phyloP scores from a whole-genome alignment of 2,113 vertebrate genomes.

The Hypocryptadius cinnamomeus region DNA sequence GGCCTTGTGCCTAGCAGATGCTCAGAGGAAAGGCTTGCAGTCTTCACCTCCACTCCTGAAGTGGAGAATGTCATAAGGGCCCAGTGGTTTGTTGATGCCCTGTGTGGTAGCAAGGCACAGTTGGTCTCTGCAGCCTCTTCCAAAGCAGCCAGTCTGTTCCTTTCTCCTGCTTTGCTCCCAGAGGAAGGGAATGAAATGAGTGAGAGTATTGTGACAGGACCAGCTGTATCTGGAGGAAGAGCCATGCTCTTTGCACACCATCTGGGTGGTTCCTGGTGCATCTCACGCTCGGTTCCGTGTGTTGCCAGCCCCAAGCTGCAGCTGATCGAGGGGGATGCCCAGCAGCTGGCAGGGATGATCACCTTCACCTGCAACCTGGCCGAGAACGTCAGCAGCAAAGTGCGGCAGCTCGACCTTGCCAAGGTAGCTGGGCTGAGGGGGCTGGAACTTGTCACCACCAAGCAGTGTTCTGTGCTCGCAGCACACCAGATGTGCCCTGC shows the following conservation, averaged over 20 bases:
- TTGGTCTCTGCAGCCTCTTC: not conserved
- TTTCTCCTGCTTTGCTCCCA: not conserved
- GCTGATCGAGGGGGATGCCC: conserved; percentile 92
- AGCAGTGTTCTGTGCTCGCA: not conserved
- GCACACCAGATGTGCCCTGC: not conserved
- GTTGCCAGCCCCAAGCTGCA: conserved; percentile 86
- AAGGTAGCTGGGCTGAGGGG: conserved; percentile 71
- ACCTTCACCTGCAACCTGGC: conserved; percentile 95
- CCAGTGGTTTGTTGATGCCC: accelerated
- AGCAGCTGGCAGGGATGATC: conserved; percentile 94
- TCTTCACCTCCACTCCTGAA: not conserved
- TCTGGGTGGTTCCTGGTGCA: accelerated
- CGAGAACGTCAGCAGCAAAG: conserved; percentile 96
- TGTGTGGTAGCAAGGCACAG: not conserved
- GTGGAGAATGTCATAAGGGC: not conserved
- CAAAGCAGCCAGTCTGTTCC: not conserved
- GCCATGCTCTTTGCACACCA: not conserved
- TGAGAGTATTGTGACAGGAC: not conserved
- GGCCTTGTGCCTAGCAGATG: not conserved
- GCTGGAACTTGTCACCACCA: not conserved
- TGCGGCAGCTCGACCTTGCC: conserved; percentile 93
- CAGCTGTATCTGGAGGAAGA: not conserved
- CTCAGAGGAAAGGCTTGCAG: not conserved
- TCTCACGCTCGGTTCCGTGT: not conserved
- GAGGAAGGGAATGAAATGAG: not conserved